These are phyloP conservation scores for Calliphora vicina DNA, from an alignment of 1,140 invertebrate genomes.

Conservation along the genomic window DNA sequence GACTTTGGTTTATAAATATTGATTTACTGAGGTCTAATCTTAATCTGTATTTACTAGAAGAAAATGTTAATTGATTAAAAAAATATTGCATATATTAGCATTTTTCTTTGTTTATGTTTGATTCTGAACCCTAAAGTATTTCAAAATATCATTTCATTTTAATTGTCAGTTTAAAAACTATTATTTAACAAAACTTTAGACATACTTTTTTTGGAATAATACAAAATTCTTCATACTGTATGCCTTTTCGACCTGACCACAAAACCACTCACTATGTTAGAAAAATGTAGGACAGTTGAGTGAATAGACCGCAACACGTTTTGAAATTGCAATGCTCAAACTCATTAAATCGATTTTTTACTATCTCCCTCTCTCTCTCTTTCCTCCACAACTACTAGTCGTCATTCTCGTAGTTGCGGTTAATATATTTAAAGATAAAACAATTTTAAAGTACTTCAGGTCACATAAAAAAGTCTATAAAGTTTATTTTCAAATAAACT, in stretches of 20 bases:
- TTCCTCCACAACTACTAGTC: too few relatives aligned
- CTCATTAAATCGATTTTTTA: not conserved
- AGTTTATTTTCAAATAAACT: not conserved
- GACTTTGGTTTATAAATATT: not conserved
- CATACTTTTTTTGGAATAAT: not conserved
- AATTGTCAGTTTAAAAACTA: not conserved
- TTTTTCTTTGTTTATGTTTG: too few relatives aligned
- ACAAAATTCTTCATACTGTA: not conserved
- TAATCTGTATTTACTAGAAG: too few relatives aligned
- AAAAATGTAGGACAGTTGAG: not conserved
- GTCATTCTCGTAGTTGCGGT: not conserved
- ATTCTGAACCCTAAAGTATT: too few relatives aligned
- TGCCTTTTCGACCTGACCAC: not conserved
- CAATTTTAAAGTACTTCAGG: not conserved
- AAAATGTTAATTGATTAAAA: too few relatives aligned
- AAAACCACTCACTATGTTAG: not conserved
- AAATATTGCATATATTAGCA: too few relatives aligned
- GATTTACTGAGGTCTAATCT: not conserved
- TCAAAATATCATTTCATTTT: not conserved
- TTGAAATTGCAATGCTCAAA: not conserved
- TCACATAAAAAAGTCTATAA: not conserved
- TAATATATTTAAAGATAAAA: not conserved
- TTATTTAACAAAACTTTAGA: not conserved
- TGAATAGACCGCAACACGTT: not conserved
- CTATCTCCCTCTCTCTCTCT: not conserved